phyloP scores from a whole-genome alignment of 2,888 invertebrate species.

The Nephrotoma guestfalica region DNA sequence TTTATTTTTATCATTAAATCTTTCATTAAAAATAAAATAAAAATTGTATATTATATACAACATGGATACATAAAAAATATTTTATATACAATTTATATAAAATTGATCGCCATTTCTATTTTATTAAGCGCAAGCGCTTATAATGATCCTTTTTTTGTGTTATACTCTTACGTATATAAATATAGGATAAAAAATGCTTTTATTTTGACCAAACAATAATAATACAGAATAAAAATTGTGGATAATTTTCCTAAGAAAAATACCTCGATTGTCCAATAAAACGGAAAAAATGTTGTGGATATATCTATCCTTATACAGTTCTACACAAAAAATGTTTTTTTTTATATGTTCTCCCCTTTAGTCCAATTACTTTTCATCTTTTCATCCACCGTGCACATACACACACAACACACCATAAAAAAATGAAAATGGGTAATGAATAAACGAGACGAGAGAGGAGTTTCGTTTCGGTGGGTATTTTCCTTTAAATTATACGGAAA shows the following conservation, averaged over 20 bases:
- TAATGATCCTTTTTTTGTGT: not conserved
- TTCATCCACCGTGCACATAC: not conserved
- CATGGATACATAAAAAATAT: not conserved
- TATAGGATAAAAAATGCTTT: not conserved
- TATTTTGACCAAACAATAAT: conserved; percentile 1
- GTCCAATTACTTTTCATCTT: conserved; percentile 3
- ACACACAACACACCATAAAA: not conserved
- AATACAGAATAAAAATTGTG: not conserved
- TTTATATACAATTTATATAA: not conserved
- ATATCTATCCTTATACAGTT: not conserved
- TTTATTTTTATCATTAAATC: not conserved
- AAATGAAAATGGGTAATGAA: not conserved
- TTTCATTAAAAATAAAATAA: not conserved
- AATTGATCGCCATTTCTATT: conserved; percentile 5
- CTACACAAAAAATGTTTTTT: not conserved
- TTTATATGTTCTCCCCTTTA: not conserved
- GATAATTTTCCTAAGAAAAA: not conserved
- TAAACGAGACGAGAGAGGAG: not conserved
- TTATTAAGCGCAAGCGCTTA: conserved; percentile 5
- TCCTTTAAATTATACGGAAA: not conserved
- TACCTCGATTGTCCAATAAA: conserved; percentile 3
- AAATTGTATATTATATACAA: not conserved
- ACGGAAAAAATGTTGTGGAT: not conserved
- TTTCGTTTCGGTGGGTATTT: not conserved
- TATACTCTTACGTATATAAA: not conserved